A percentile compares a stretch with the other conserved stretches of the same genome.
Evolutionary conservation across 2,113 vertebrate genomes (phyloP).

Genomic region (Hippocampus comes): DNA sequence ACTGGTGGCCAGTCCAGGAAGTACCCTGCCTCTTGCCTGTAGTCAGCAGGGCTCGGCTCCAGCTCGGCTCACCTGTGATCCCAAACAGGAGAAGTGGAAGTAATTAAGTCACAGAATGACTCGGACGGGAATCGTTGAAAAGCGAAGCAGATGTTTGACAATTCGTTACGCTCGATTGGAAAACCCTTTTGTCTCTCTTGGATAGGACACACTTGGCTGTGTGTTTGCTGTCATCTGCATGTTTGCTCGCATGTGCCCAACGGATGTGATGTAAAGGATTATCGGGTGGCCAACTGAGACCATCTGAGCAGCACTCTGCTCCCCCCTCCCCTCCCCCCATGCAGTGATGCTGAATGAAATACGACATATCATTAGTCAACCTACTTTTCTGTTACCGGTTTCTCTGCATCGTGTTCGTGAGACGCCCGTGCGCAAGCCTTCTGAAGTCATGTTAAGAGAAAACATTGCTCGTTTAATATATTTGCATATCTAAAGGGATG

Average conservation of each 20-base stretch:
- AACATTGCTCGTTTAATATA: too few species aligned
- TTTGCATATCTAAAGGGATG: too few species aligned
- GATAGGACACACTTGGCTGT: conserved; percentile 25
- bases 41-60: neutral
- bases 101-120: neutral
- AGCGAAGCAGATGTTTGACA: neutral
- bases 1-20: neutral
- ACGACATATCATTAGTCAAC: neutral
- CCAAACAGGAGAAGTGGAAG: neutral
- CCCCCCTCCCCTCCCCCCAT: neutral
- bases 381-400: too few species aligned
- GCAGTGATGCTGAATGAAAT: conserved; percentile 21
- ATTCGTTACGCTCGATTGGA: neutral
- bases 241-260: conserved; percentile 39
- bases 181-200: neutral
- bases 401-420: too few species aligned
- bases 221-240: conserved; percentile 8
- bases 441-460: too few species aligned
- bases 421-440: too few species aligned
- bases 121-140: neutral
- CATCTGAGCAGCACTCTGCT: conserved; percentile 42
- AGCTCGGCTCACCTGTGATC: neutral
- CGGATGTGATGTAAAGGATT: conserved; percentile 63
- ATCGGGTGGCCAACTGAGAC: conserved; percentile 54
- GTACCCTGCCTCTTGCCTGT: neutral